Evolutionary conservation across 2,797 vertebrate genomes (phyloP).

Genomic region (Lepilemur septentrionalis): DNA sequence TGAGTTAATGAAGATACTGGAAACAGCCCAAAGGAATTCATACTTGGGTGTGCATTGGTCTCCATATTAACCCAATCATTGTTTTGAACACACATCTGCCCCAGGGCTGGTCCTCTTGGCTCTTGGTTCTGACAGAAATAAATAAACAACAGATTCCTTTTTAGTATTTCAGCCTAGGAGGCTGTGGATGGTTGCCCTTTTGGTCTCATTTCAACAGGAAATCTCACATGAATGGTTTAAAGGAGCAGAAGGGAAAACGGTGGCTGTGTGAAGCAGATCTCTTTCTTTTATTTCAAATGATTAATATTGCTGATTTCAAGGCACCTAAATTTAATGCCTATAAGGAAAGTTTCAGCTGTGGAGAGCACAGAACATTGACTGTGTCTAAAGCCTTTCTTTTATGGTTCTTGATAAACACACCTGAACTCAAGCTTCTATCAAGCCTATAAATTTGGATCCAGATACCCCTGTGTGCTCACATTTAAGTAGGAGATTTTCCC

Average conservation of each 20-base stretch:
- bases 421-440: background rate
- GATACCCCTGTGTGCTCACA: background rate
- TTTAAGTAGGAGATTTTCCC: background rate
- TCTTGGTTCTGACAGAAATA: slow-evolving; percentile 64
- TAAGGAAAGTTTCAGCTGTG: background rate
- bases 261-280: slow-evolving; percentile 21
- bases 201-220: slow-evolving; percentile 69
- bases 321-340: background rate
- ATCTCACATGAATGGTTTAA: slow-evolving; percentile 50
- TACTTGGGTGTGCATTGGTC: slow-evolving; percentile 58
- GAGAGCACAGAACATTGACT: background rate
- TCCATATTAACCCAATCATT: slow-evolving; percentile 66
- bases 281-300: slow-evolving; percentile 39
- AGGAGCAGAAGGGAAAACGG: slow-evolving; percentile 33
- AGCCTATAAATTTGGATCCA: background rate
- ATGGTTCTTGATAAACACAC: background rate
- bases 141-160: slow-evolving; percentile 67
- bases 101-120: slow-evolving; percentile 45
- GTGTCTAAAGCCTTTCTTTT: background rate
- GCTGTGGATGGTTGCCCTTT: slow-evolving; percentile 55
- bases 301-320: slow-evolving; percentile 52
- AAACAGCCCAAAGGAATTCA: slow-evolving; percentile 62
- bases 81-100: slow-evolving; percentile 69
- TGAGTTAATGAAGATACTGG: slow-evolving; percentile 67
- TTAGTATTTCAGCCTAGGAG: slow-evolving; percentile 48